Evolutionary conservation across 1,140 invertebrate species (phyloP).

Genomic region (Zaprionus ghesquierei): DNA sequence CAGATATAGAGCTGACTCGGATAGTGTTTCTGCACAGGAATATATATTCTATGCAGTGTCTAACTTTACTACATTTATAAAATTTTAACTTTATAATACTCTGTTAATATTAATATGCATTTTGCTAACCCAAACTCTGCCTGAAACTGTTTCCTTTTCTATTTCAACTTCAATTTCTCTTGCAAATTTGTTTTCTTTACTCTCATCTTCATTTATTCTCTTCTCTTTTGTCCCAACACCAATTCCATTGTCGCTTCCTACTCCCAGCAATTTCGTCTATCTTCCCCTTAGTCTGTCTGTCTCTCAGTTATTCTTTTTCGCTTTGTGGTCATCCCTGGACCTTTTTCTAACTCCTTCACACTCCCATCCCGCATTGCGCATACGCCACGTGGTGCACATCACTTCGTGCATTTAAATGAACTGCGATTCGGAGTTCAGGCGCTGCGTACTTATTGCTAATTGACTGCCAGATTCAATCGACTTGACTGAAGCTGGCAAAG

Average conservation of each 20-base stretch:
- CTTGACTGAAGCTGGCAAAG: slow-evolving; percentile 17
- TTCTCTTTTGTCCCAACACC: neutral
- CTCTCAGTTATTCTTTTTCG: neutral
- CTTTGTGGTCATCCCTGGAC: neutral
- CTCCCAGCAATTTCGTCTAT: neutral
- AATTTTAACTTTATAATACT: neutral
- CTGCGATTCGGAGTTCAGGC: slow-evolving; percentile 15
- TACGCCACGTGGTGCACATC: slow-evolving; percentile 36
- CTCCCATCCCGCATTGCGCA: slow-evolving; percentile 17
- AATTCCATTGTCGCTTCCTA: neutral
- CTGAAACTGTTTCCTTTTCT: neutral
- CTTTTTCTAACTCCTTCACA: neutral
- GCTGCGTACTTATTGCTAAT: slow-evolving; percentile 64
- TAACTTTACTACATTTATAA: no score
- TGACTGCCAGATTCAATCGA: slow-evolving; percentile 59
- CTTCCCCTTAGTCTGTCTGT: neutral
- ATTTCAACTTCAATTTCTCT: neutral
- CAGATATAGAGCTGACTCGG: no score
- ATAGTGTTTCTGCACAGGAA: no score
- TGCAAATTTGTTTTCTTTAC: neutral
- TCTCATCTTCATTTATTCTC: neutral
- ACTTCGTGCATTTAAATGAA: slow-evolving; percentile 65
- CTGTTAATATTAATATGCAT: no score
- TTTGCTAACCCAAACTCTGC: no score
- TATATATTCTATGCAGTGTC: no score